Evolutionary conservation across 2,113 vertebrate genomes (phyloP), one percentile per base, ranked within the genome.

Genomic region (Pavo muticus): DNA sequence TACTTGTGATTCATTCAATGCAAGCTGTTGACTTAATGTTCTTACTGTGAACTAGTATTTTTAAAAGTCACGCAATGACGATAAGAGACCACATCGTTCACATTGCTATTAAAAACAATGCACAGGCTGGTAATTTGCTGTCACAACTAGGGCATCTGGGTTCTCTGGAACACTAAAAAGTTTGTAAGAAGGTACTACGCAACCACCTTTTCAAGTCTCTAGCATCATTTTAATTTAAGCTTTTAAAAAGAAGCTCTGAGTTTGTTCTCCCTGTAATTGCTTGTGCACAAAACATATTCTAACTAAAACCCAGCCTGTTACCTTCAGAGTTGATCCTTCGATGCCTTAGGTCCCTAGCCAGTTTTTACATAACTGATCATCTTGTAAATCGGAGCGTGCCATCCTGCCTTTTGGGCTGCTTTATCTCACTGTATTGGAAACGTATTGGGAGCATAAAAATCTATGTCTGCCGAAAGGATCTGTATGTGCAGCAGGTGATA

Each of bases 361-460:
- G 68, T 75, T 81, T 90, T 61, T 75, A 78, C 76, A 37, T 74
- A 84, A 78, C 52, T 52, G 84, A 93, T 84, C 73, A 84, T 75
- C 65, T 78, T 81, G 69, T 64, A 78, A 87, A 92, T 35, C 8
- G 25, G 78, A 90, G 82, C 10, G 19, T 57, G 74, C 60, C 57
- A 77, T 77, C 52, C 68, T 64, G 68, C 50, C 42, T 85, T 85
- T 92, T 32, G 87, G 81, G 68, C 44, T 74, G 47, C 75, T 80
- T 91, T 86, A 88, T 88, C 90, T 93, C 25, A 15, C 87, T 44
- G 65, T 80, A 91, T 67, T 61, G 75, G 70, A 73, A 94, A 90
- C 81, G 83, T 87, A 95, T 30, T 61, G 47, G 54, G 40, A 93
- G 76, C 68, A 94, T 76, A 95, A 94, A 95, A 87, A 68, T 87